These are phyloP conservation scores for Plebejus melissa DNA, from an alignment of 2,888 invertebrate species.

Conservation along the genomic window DNA sequence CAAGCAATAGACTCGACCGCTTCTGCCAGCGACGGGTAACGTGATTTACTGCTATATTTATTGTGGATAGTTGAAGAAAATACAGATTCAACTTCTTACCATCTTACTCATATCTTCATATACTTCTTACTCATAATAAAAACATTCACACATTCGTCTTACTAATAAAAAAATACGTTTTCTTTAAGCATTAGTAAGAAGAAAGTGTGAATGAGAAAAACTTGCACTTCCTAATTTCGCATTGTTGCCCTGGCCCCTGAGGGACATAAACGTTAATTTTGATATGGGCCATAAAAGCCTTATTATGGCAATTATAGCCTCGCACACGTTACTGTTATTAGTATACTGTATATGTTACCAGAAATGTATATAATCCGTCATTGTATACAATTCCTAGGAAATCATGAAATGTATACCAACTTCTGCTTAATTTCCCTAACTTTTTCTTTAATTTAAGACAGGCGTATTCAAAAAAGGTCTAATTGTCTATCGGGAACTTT, in stretches of 20 bases:
- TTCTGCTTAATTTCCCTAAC: neutral
- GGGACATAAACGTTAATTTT: neutral
- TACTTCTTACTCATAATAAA: too few species aligned
- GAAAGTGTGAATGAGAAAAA: neutral
- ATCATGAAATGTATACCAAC: too few species aligned
- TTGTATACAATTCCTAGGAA: too few species aligned
- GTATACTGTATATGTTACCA: too few species aligned
- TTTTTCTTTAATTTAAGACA: neutral
- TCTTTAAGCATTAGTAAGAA: too few species aligned
- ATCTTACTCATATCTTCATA: too few species aligned
- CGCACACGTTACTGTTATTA: too few species aligned
- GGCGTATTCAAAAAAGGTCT: neutral
- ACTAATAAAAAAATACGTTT: too few species aligned
- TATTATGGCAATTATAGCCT: neutral
- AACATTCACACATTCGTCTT: too few species aligned
- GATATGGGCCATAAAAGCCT: neutral
- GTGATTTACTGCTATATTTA: neutral
- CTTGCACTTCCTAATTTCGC: neutral
- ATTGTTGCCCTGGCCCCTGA: neutral
- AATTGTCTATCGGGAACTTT: neutral
- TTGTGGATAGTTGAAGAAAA: too few species aligned
- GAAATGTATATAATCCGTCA: too few species aligned
- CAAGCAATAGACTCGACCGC: neutral
- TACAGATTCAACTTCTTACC: too few species aligned
- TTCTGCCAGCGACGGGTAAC: neutral